phyloP scores from a whole-genome alignment of 2,797 vertebrate species.

The Acanthopagrus latus region DNA sequence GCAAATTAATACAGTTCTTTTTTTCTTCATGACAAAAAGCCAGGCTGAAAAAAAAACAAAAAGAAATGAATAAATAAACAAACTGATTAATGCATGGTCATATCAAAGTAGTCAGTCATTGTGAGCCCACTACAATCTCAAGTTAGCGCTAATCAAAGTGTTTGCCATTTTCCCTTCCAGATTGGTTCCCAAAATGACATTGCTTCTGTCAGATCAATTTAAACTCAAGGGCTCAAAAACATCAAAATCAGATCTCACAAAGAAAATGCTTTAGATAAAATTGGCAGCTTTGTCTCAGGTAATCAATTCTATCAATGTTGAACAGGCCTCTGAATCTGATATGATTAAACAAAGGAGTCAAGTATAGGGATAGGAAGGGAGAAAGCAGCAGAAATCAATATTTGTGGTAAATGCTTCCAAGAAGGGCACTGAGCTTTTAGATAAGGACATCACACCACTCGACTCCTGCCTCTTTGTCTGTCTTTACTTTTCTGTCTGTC shows the following conservation, averaged over 20 bases:
- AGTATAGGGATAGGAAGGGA: conserved; percentile 7
- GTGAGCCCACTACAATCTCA: conserved; percentile 46
- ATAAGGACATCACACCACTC: conserved; percentile 64
- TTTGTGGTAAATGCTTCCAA: conserved; percentile 69
- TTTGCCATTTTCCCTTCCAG: conserved; percentile 51
- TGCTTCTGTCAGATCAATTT: conserved; percentile 70
- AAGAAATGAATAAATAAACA: conserved; percentile 5
- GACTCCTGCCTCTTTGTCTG: conserved; percentile 14
- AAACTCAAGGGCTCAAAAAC: conserved; percentile 59
- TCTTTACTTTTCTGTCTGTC: conserved; percentile 16
- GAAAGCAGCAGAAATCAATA: conserved; percentile 68
- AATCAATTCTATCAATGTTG: conserved; percentile 78
- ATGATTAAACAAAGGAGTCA: conserved; percentile 73
- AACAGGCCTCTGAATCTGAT: conserved; percentile 76
- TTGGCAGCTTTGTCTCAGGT: conserved; percentile 74
- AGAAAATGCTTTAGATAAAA: conserved; percentile 66
- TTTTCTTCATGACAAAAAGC: conserved; percentile 40
- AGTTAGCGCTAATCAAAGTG: conserved; percentile 52
- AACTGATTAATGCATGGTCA: conserved; percentile 21
- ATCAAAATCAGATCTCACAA: conserved; percentile 56
- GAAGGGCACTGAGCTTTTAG: conserved; percentile 56
- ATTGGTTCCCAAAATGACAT: conserved; percentile 59
- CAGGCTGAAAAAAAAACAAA: conserved; percentile 6
- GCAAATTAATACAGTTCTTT: not conserved
- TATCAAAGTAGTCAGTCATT: conserved; percentile 55